Conservation (phyloP, 2,113 vertebrate species). For the Tinamus guttatus region DNA sequence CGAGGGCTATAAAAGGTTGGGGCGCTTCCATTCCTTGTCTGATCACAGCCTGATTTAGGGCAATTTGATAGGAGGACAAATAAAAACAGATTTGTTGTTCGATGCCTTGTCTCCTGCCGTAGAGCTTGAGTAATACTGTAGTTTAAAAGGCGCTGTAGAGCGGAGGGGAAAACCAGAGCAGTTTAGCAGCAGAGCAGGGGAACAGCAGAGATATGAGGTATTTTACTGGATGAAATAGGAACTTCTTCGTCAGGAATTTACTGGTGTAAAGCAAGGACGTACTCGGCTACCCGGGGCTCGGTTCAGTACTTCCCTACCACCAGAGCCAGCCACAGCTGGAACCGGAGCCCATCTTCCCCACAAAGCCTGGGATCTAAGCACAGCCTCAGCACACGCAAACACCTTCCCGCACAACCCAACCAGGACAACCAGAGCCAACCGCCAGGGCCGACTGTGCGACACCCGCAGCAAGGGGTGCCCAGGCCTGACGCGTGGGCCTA, state of each 20-base stretch:
- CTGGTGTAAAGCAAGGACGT: neutral
- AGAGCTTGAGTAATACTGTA: constrained; percentile 51
- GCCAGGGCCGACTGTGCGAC: fast-evolving
- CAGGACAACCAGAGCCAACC: neutral
- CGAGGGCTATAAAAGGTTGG: neutral
- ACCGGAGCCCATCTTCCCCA: neutral
- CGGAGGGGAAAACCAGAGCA: neutral
- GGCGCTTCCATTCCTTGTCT: constrained; percentile 30
- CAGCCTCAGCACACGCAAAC: neutral
- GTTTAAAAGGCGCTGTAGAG: constrained; percentile 20
- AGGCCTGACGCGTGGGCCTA: neutral
- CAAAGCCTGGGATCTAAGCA: neutral
- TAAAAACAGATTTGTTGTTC: constrained; percentile 51
- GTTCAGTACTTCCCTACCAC: neutral
- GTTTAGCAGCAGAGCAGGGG: neutral
- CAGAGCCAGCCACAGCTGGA: neutral
- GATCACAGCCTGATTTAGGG: constrained; percentile 34
- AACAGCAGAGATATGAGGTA: neutral
- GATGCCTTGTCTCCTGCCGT: constrained; percentile 15
- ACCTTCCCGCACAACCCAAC: neutral
- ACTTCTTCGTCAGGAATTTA: neutral
- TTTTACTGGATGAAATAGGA: neutral
- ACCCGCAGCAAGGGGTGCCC: neutral
- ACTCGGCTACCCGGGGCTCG: neutral
- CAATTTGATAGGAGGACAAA: constrained; percentile 47